Evolutionary conservation across 2,888 invertebrate genomes (phyloP), one percentile per base, ranked within the genome.

Genomic region (Sarcophaga subvicina): DNA sequence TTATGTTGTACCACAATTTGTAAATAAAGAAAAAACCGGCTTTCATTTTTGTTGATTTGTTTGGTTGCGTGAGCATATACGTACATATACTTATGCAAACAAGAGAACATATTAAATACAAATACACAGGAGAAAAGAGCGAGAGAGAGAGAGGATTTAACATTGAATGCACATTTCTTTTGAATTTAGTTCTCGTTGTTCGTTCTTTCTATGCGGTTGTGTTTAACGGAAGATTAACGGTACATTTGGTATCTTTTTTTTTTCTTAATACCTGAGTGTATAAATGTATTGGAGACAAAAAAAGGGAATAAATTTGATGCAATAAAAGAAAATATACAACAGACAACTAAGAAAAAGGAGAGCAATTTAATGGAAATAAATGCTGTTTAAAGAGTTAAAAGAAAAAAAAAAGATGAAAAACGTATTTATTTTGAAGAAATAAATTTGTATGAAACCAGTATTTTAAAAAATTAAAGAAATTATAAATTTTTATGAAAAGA

Each of bases 171-270:
- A 73, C 20, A 85, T 78, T 63, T 73, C 62, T 87, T 78, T 71
- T 62, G 72, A 86, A 80, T 83, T 88, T 89, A 92, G 92, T 91
- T 90, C 90, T 89, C 89, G 89, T 89, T 90, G 90, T 89, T 90
- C 90, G 80, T 89, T 89, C 89, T 89, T 88, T 87, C 89, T 88
- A 89, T 89, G 76, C 90, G 91, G 92, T 90, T 91, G 90, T 89
- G 64, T 73, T 62, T 83, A 83, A 75, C 83, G 88, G 82, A 66
- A 79, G 59, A 63, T 54, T 62, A 47, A 22, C 62, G 73, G 70
- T 69, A 22, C 63, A 37, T 62, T 75, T 27, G 22, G 12, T 54
- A 60, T 71, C 8, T 37, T 37, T 37, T 37, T 8, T 37, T 6
- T 6, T 27, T 27, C 27, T 27, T 37, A 63, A 47, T 62, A 20